Percentiles rank a stretch among this genome's conserved stretches.
Evolutionary conservation across 2,797 vertebrate genomes (phyloP).

Genomic region (Melanotaenia parkinsoni): DNA sequence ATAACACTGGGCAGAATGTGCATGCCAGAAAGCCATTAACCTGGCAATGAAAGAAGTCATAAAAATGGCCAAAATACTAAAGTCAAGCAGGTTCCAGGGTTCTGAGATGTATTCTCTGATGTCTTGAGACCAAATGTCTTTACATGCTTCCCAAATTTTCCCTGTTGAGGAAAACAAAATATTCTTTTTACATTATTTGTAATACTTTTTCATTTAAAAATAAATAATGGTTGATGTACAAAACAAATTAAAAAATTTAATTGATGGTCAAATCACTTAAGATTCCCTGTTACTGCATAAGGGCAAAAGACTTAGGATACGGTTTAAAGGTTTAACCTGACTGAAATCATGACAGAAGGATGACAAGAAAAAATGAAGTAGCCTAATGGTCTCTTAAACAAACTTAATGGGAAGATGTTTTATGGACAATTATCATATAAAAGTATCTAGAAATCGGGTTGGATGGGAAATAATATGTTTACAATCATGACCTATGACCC

Average conservation of each 20-base stretch:
- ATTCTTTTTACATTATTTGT: neutral
- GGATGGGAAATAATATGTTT: neutral
- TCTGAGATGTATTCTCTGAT: conserved; percentile 94
- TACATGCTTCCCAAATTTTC: conserved; percentile 97
- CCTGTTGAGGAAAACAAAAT: conserved; percentile 75
- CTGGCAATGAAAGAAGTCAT: conserved; percentile 94
- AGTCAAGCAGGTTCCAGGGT: conserved; percentile 97
- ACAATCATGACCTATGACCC: conserved; percentile 90
- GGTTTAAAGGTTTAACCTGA: neutral
- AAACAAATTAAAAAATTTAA: neutral
- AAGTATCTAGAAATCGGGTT: neutral
- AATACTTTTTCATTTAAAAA: conserved; percentile 1
- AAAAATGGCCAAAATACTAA: conserved; percentile 95
- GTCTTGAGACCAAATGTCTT: conserved; percentile 95
- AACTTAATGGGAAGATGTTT: neutral
- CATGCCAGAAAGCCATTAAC: conserved; percentile 97
- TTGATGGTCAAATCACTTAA: neutral
- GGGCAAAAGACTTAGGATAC: neutral
- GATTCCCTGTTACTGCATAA: neutral
- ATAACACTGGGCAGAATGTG: conserved; percentile 90
- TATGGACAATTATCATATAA: neutral
- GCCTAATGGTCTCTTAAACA: neutral
- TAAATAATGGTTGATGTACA: neutral
- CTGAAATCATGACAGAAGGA: conserved; percentile 12
- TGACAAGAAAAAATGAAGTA: conserved; percentile 5